Evolutionary conservation across 2,888 invertebrate species (phyloP).

Genomic region (Palloptera scutellata): DNA sequence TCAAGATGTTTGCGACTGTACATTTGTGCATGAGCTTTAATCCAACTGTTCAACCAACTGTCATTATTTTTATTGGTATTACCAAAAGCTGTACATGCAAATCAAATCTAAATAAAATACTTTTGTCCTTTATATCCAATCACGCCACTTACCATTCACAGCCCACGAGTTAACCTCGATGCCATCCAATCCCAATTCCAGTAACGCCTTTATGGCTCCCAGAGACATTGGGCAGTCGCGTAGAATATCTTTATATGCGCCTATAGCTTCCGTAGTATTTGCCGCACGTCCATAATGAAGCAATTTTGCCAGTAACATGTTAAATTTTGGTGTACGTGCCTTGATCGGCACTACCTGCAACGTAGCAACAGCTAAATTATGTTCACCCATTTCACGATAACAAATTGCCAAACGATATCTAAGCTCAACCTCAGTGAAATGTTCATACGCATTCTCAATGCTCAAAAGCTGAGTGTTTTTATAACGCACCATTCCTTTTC

Average conservation of each 20-base stretch:
- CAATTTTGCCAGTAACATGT: slow-evolving; percentile 79
- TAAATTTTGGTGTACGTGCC: slow-evolving; percentile 75
- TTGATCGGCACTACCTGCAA: slow-evolving; percentile 67
- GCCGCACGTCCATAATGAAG: slow-evolving; percentile 70
- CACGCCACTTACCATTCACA: slow-evolving; percentile 66
- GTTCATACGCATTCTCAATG: slow-evolving; percentile 53
- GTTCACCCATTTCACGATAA: slow-evolving; percentile 72
- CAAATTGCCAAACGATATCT: slow-evolving; percentile 78
- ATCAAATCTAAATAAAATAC: not conserved
- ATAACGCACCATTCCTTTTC: slow-evolving; percentile 53
- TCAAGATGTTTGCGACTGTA: slow-evolving; percentile 73
- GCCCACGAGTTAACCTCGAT: slow-evolving; percentile 78
- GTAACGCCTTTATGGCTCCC: slow-evolving; percentile 76
- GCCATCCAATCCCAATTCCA: slow-evolving; percentile 76
- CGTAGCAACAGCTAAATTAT: slow-evolving; percentile 66
- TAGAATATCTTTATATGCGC: slow-evolving; percentile 81
- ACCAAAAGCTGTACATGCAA: slow-evolving; percentile 46
- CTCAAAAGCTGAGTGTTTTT: slow-evolving; percentile 49
- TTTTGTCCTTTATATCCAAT: not conserved
- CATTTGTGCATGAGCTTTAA: slow-evolving; percentile 72
- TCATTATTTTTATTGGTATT: slow-evolving; percentile 53
- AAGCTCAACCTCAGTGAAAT: slow-evolving; percentile 70
- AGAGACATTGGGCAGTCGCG: slow-evolving; percentile 78
- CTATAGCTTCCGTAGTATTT: slow-evolving; percentile 75
- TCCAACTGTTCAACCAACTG: slow-evolving; percentile 72